These are phyloP conservation scores for Ailurus styani DNA, from an alignment of 2,113 vertebrate species.

Conservation along the genomic window DNA sequence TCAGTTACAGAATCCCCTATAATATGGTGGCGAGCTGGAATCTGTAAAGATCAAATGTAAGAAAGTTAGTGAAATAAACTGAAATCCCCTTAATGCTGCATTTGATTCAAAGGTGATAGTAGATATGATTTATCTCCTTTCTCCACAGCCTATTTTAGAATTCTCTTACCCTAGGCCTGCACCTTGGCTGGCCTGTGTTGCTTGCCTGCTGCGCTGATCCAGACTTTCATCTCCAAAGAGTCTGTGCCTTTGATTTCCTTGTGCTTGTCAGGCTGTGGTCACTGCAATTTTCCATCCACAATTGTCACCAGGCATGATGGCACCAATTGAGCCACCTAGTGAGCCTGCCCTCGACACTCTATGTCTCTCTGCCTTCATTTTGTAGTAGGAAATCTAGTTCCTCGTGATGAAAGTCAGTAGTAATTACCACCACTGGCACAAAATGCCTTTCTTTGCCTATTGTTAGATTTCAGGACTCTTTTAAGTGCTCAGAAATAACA, in stretches of 20 bases:
- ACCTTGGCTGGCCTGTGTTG: background rate
- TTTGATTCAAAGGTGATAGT: background rate
- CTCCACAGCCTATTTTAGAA: background rate
- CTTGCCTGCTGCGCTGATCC: background rate
- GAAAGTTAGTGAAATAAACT: background rate
- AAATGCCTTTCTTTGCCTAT: background rate
- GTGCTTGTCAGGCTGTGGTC: background rate
- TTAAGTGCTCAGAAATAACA: background rate
- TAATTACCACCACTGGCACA: background rate
- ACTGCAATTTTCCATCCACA: background rate
- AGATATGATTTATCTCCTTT: background rate
- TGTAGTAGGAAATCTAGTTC: background rate
- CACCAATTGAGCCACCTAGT: background rate
- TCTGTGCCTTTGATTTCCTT: background rate
- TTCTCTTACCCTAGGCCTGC: background rate
- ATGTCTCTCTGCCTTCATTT: background rate
- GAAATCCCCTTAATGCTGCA: fast-evolving
- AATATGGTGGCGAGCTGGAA: background rate
- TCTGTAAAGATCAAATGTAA: background rate
- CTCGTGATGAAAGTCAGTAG: background rate
- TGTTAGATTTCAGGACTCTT: background rate
- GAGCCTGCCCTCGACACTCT: background rate
- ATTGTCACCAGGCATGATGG: background rate
- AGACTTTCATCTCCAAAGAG: background rate
- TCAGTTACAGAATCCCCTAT: background rate